phyloP scores from a whole-genome alignment of 2,888 invertebrate species.

The Caenorhabditis sp. region DNA sequence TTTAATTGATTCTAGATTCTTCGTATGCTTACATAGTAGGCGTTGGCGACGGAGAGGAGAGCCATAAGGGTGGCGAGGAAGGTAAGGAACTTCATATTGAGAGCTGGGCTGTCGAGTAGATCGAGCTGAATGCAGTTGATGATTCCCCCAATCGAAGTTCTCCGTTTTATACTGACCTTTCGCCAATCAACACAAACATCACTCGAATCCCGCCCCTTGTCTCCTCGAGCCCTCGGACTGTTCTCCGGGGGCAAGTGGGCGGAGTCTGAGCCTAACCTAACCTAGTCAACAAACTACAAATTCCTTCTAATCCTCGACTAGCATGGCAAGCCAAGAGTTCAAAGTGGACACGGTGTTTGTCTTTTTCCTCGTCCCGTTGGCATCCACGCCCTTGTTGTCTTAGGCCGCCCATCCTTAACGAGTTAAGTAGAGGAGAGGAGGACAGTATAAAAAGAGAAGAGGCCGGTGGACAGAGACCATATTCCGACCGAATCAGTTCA shows the following conservation, averaged over 20 bases:
- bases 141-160: background rate
- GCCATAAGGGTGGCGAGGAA: constrained; percentile 41
- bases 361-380: constrained; percentile 29
- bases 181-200: no score
- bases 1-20: background rate
- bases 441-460: constrained; percentile 31
- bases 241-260: constrained; percentile 11
- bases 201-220: constrained; percentile 33
- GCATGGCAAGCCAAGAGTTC: constrained; percentile 45
- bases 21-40: constrained; percentile 52
- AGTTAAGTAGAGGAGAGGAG: constrained; percentile 7
- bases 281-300: constrained; percentile 30
- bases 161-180: constrained; percentile 46
- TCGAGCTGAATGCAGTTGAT: constrained; percentile 15
- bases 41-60: constrained; percentile 49
- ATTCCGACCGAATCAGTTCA: constrained; percentile 32
- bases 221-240: constrained; percentile 1
- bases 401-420: constrained; percentile 25
- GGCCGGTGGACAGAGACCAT: constrained; percentile 21
- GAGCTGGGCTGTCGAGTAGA: constrained; percentile 3
- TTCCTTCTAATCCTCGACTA: constrained; percentile 47
- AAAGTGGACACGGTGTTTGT: constrained; percentile 52
- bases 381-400: constrained; percentile 30
- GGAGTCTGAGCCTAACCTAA: no score
- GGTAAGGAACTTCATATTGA: constrained; percentile 47